Evolutionary conservation across 2,113 vertebrate genomes (phyloP), one percentile per base, ranked within the genome.

Genomic region (Platysternon megacephalum): DNA sequence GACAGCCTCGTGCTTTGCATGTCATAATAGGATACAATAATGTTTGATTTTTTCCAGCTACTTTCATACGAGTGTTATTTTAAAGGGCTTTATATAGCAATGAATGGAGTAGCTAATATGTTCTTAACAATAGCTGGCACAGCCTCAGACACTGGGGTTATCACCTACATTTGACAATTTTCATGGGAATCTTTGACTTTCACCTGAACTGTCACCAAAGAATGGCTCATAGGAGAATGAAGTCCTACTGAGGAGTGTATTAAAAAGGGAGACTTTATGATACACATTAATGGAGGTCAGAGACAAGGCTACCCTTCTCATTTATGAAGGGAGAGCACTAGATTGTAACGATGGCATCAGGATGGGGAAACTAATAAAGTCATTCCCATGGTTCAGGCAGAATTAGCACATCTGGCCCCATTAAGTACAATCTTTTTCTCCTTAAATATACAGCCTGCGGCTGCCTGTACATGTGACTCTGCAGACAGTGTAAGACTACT

Each of bases 341-440:
- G 72, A 94, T 91, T 93, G 87, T 84, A 89, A 91, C 14, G 93
- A 91, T 84, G 85, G 90, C 91, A 95, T 2, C 16, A 84, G 86
- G 85, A 95, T 2, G 26, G 55, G 79, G 61, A 93, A 93, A 89
- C 87, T 87, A 46, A 78, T 46, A 49, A 94, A 94, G 81, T 65
- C 29, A 87, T 94, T 87, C 83, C 80, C 44, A 74, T 46, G 81
- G 52, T 86, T 95, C 95, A 88, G 78, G 22, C 53, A 78, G 82
- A 91, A 96, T 94, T 87, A 93, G 78, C 65, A 92, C 89, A 79
- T 95, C 93, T 84, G 93, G 86, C 85, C 88, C 85, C 84, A n/a
- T 78, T 42, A 58, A 94, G 93, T 83, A 88, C 91, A 93, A 74
- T 91, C 29, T 29, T 95, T 91, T 89, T 90, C 51, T 16, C 89